Conservation (phyloP, 2,797 vertebrate species). For the Fistularia commersonii region DNA sequence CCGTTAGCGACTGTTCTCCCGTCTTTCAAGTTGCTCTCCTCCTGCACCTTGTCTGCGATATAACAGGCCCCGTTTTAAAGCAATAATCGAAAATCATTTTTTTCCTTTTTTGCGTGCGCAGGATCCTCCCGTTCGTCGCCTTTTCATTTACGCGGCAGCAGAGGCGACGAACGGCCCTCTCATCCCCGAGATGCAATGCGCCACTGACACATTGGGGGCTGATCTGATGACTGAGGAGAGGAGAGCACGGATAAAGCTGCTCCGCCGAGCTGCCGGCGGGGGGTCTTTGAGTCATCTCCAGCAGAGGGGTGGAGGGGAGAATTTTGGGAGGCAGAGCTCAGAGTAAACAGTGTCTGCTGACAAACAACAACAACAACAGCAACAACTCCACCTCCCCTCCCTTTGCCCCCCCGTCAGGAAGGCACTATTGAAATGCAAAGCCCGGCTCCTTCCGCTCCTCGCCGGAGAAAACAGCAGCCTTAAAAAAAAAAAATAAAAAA, state of each 20-base stretch:
- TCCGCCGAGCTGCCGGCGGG: constrained; percentile 63
- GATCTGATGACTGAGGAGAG: constrained; percentile 43
- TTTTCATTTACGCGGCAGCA: neutral
- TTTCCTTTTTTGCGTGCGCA: neutral
- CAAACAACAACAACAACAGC: constrained; percentile 63
- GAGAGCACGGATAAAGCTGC: constrained; percentile 65
- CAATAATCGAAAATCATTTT: neutral
- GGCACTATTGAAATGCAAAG: constrained; percentile 70
- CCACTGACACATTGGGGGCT: constrained; percentile 48
- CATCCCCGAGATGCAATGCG: constrained; percentile 50
- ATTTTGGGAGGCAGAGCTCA: constrained; percentile 53
- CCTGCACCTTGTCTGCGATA: no score
- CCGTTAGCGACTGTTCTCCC: no score
- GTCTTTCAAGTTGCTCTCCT: no score
- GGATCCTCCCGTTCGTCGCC: neutral
- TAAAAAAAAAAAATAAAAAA: no score
- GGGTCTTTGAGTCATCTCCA: constrained; percentile 69
- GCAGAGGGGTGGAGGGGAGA: constrained; percentile 33
- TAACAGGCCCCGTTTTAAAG: neutral
- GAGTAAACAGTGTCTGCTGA: constrained; percentile 62
- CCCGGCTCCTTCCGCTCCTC: constrained; percentile 40
- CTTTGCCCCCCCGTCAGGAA: constrained; percentile 48
- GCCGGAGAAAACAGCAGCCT: constrained; percentile 38
- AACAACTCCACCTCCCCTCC: constrained; percentile 8
- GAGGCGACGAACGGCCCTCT: constrained; percentile 54